These are phyloP conservation scores for Chaetura pelagica DNA, from an alignment of 2,113 vertebrate genomes.

Conservation along the genomic window DNA sequence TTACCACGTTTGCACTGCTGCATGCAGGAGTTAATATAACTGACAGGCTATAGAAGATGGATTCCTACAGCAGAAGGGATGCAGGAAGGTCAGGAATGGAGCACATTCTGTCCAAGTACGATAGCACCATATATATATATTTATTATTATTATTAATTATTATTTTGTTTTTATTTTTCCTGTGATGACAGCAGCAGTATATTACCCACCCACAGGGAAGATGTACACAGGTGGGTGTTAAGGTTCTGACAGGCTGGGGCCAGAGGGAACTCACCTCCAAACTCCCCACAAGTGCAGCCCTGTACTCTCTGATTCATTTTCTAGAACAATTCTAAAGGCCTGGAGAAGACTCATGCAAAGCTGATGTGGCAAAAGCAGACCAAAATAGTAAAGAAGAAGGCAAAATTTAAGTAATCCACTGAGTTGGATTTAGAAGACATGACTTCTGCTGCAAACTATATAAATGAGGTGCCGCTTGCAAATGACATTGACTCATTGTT, in stretches of 20 bases:
- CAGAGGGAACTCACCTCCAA: background rate
- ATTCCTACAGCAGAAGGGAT: background rate
- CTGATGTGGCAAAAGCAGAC: background rate
- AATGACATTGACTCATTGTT: background rate
- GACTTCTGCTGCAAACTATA: background rate
- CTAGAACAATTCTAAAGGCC: background rate
- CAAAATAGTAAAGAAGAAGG: background rate
- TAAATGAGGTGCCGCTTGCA: background rate
- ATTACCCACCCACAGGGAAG: background rate
- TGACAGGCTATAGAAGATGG: background rate
- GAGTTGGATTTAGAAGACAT: background rate
- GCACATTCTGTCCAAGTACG: background rate
- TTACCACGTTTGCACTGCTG: background rate
- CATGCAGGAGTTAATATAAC: conserved; percentile 6
- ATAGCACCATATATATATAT: background rate
- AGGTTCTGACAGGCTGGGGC: background rate
- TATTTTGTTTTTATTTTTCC: background rate
- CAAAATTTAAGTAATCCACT: background rate
- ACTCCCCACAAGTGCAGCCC: background rate
- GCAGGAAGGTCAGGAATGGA: conserved; percentile 9
- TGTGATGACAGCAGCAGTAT: background rate
- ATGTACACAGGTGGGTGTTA: background rate
- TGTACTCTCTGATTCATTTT: background rate
- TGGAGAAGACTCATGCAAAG: background rate
- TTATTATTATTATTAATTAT: no score